Base-by-base conservation (phyloP, 2,113 vertebrate genomes). In the Acrocephalus kingi region DNA sequence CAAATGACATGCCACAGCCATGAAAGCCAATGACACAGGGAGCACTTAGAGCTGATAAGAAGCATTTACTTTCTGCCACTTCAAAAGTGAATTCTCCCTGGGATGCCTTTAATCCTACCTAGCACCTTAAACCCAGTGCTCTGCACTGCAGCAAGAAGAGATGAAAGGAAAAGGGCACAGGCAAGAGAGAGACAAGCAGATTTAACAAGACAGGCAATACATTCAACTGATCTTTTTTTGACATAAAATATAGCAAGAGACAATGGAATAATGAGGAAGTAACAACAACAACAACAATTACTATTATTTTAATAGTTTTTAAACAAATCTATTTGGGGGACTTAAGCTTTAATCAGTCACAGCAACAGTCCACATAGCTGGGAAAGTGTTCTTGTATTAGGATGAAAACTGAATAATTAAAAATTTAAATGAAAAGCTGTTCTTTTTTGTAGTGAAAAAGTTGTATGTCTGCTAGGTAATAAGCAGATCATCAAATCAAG, bases 101-200 rank as follows among this genome's bases (percentile, higher is more conserved):
- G 92, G 96, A 96, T 89, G 91, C 73, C 95, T 97, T 97, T 97
- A 97, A 96, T 97, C 97, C 83, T 97, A 96, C 94, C 93, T 93
- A 84, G 94, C 95, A 95, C 89, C 93, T 96, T 91, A 96, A 97
- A 96, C 63, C 80, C 71, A 28, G 31, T 41, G 49, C 82, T 97
- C 82, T 96, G 83, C 76, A 51, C 35, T 71, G 77, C 85, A 94
- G 83, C 61, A 90, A 58, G 79, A 80, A 69, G 66, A 96, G 75
- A 97, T 96, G 95, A 97, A 94, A 97, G 95, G 3, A 7, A 90
- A 94, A 92, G 67, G 78, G 43, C 43, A 82, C 21, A 77, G 69
- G 67, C 91, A 95, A 46, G 58, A 78, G 76, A 87, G 68, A 79
- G 81, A 84, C 81, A 94, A 93, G 91, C 31, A 52, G 66, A 93